phyloP scores from a whole-genome alignment of 2,888 invertebrate species.

The Rhingia campestris region DNA sequence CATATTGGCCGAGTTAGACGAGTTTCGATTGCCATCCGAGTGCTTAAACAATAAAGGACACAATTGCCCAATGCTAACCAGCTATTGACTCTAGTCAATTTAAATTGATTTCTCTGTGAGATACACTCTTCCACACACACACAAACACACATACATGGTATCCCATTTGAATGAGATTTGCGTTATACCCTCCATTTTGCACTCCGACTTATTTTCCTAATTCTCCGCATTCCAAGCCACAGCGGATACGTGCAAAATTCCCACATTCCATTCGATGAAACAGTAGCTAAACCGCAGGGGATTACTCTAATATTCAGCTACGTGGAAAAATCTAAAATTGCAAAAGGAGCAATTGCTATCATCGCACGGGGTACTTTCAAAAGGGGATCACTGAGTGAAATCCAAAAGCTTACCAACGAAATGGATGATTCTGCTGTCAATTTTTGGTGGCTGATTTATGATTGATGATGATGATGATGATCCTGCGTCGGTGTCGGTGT shows the following conservation, averaged over 20 bases:
- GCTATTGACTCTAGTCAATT: slow-evolving; percentile 29
- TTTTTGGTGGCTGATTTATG: slow-evolving; percentile 73
- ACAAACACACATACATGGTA: background rate
- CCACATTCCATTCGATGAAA: slow-evolving; percentile 46
- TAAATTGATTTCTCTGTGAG: slow-evolving; percentile 28
- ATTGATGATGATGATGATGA: slow-evolving; percentile 66
- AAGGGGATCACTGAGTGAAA: slow-evolving; percentile 55
- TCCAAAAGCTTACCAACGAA: slow-evolving; percentile 62
- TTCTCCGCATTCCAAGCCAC: slow-evolving; percentile 19
- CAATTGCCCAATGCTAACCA: slow-evolving; percentile 11
- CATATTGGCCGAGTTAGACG: background rate
- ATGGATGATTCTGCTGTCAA: slow-evolving; percentile 71
- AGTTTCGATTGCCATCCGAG: background rate
- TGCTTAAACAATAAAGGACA: slow-evolving; percentile 14
- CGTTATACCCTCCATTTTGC: slow-evolving; percentile 23
- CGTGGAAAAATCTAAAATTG: slow-evolving; percentile 66
- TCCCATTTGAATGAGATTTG: slow-evolving; percentile 25
- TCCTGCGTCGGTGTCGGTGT: slow-evolving; percentile 17
- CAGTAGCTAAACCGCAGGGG: slow-evolving; percentile 51
- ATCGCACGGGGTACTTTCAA: slow-evolving; percentile 32
- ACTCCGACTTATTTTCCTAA: slow-evolving; percentile 36
- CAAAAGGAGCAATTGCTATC: slow-evolving; percentile 56
- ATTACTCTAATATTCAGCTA: slow-evolving; percentile 58
- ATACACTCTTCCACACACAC: too few relatives aligned
- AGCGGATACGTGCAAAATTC: slow-evolving; percentile 41